Base-by-base conservation (phyloP, 2,888 invertebrate species). In the Leptinotarsa juncta region DNA sequence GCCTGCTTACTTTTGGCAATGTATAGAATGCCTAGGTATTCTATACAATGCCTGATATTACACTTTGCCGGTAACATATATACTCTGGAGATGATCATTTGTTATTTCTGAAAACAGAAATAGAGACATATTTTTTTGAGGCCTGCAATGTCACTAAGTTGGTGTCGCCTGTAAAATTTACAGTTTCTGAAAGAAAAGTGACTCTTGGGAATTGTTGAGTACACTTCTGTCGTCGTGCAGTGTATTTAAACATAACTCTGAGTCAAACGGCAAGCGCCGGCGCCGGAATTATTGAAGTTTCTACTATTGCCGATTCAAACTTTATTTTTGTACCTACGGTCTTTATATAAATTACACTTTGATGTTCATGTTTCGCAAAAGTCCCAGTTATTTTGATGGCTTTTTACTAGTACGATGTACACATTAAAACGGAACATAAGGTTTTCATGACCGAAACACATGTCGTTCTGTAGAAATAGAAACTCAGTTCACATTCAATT, bases 381-480 rank as follows among this genome's bases (percentile, higher is more conserved):
- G 57, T 20, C 57, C 12, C 57, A 57, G 57, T 57, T 57, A 57
- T 57, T 57, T 57, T 57, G 57, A 57, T 57, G 57, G 57, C 23
- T 16, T 57, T 57, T 57, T 57, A 57, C 57, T 57, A 57, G 23
- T 57, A 23, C 57, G 57, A 57, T 23, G 57, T 23, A 57, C 57
- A 57, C 57, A 57, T 57, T 57, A 57, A 57, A 57, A 15, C 26
- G 57, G 23, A 23, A 12, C 57, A 20, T 10, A 57, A 57, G 57
- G 26, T 57, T 57, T 57, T 57, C 57, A 57, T 23, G 57, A 57
- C 57, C 14, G 20, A 57, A 23, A 57, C 57, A 57, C 20, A 57
- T 57, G 57, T n/a, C 51, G n/a, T 23, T 57, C 23, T 57, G 57
- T 26, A 15, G 57, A 57, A 57, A 57, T 57, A 57, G 57, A 57